These are phyloP conservation scores for Thalassophryne amazonica DNA, from an alignment of 2,797 vertebrate genomes.

Conservation along the genomic window DNA sequence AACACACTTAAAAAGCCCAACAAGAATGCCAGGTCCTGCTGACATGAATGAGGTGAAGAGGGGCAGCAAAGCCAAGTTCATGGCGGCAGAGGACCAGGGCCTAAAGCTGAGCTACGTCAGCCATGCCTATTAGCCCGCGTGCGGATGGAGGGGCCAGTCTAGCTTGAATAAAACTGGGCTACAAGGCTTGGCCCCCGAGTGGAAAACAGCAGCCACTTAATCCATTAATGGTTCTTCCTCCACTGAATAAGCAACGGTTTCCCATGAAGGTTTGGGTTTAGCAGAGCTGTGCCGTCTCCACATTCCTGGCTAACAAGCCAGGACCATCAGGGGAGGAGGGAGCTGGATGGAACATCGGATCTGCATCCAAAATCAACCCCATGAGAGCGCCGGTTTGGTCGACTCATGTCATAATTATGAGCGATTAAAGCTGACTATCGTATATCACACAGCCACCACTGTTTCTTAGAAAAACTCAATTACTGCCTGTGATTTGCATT, in stretches of 20 bases:
- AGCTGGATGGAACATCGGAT: slow-evolving; percentile 30
- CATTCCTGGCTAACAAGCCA: slow-evolving; percentile 55
- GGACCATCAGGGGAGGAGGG: slow-evolving; percentile 25
- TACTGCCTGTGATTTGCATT: slow-evolving; percentile 5
- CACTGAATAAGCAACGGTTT: slow-evolving; percentile 52
- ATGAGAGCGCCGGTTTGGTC: slow-evolving; percentile 20
- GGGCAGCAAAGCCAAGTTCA: slow-evolving; percentile 69
- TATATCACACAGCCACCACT: slow-evolving; percentile 47
- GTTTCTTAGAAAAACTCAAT: slow-evolving; percentile 50
- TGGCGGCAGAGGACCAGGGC: slow-evolving; percentile 45
- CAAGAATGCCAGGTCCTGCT: slow-evolving; percentile 60
- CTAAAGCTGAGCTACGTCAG: slow-evolving; percentile 60
- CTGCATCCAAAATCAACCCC: slow-evolving; percentile 48
- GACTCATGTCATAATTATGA: slow-evolving; percentile 36
- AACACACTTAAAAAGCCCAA: slow-evolving; percentile 66
- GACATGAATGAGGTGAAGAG: slow-evolving; percentile 66
- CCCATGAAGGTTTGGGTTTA: slow-evolving; percentile 62
- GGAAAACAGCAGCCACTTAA: slow-evolving; percentile 61
- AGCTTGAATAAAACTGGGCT: slow-evolving; percentile 45
- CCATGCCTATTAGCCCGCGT: slow-evolving; percentile 55
- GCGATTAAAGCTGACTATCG: slow-evolving; percentile 54
- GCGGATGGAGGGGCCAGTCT: slow-evolving; percentile 30
- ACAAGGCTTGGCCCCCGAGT: slow-evolving; percentile 26
- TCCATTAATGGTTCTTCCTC: slow-evolving; percentile 60
- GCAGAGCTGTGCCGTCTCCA: slow-evolving; percentile 43